phyloP scores from a whole-genome alignment of 37 sponge, comb jelly and placozoan genomes.

The Chondrilla cf. caribensis region DNA sequence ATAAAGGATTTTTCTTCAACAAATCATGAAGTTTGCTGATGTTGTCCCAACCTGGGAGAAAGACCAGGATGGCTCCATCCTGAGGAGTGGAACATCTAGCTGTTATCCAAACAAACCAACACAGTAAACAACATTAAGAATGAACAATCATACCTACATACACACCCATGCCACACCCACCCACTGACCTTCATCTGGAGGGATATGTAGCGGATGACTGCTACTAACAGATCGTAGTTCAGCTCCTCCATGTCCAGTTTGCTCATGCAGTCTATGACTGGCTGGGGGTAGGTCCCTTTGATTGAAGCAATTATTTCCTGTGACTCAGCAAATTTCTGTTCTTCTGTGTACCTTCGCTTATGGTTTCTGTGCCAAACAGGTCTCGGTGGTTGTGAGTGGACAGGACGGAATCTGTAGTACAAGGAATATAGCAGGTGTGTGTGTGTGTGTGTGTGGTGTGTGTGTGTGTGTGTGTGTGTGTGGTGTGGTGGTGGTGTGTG shows the following conservation, averaged over 20 bases:
- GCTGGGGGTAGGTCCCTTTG: slow-evolving; percentile 26
- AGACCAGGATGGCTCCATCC: slow-evolving; percentile 73
- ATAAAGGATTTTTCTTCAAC: slow-evolving; percentile 49
- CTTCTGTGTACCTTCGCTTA: neutral
- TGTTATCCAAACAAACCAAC: too few relatives aligned
- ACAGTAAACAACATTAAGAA: too few relatives aligned
- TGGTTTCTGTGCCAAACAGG: slow-evolving; percentile 30
- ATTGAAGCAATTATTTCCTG: slow-evolving; percentile 31
- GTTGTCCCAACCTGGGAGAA: slow-evolving; percentile 73
- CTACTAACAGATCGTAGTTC: slow-evolving; percentile 37
- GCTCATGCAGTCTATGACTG: slow-evolving; percentile 33
- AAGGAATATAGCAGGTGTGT: neutral
- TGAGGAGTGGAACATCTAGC: neutral
- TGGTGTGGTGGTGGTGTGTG: too few relatives aligned
- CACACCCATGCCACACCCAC: neutral
- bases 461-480: too few relatives aligned
- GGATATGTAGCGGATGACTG: slow-evolving; percentile 44
- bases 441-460: neutral
- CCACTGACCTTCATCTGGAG: slow-evolving; percentile 3
- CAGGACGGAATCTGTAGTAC: neutral
- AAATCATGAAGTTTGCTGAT: slow-evolving; percentile 65
- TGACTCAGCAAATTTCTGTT: slow-evolving; percentile 8
- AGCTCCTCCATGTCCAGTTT: slow-evolving; percentile 33
- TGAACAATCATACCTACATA: neutral
- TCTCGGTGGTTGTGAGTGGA: slow-evolving; percentile 13